Conservation (phyloP, 2,113 vertebrate species). For the Thamnaconus septentrionalis region DNA sequence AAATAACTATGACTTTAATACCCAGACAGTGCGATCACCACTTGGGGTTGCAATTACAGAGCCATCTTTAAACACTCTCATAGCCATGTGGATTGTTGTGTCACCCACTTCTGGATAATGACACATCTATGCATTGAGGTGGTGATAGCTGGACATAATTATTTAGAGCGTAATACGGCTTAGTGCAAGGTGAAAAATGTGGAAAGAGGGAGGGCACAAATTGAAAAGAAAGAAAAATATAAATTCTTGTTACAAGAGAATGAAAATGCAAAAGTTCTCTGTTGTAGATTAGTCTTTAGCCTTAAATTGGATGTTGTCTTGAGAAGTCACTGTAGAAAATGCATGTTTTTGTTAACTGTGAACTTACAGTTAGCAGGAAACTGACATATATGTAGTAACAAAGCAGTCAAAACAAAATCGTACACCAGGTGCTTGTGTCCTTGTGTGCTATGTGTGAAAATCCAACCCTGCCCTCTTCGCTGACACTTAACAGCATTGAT, state of each 20-base stretch:
- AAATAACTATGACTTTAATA: constrained; percentile 46
- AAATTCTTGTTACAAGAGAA: constrained; percentile 59
- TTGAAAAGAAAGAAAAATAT: constrained; percentile 52
- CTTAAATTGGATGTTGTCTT: too few species aligned
- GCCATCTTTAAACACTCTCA: constrained; percentile 59
- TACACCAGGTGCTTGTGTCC: too few species aligned
- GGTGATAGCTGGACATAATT: constrained; percentile 57
- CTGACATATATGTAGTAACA: too few species aligned
- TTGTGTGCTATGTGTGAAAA: neutral
- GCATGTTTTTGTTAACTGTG: too few species aligned
- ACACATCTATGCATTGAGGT: constrained; percentile 39
- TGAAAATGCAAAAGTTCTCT: too few species aligned
- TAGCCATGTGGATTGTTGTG: constrained; percentile 56
- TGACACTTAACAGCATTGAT: constrained; percentile 40
- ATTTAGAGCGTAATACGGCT: constrained; percentile 58
- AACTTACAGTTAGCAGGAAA: too few species aligned
- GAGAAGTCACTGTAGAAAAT: too few species aligned
- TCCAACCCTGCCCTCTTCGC: constrained; percentile 28
- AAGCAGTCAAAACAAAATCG: too few species aligned
- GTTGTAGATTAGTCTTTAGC: too few species aligned
- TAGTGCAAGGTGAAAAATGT: constrained; percentile 41
- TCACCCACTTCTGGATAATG: constrained; percentile 54
- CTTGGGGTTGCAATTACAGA: constrained; percentile 58
- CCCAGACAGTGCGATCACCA: constrained; percentile 48
- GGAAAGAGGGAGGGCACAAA: constrained; percentile 47